phyloP scores from a whole-genome alignment of 2,113 vertebrate genomes.

The Sceloporus undulatus region DNA sequence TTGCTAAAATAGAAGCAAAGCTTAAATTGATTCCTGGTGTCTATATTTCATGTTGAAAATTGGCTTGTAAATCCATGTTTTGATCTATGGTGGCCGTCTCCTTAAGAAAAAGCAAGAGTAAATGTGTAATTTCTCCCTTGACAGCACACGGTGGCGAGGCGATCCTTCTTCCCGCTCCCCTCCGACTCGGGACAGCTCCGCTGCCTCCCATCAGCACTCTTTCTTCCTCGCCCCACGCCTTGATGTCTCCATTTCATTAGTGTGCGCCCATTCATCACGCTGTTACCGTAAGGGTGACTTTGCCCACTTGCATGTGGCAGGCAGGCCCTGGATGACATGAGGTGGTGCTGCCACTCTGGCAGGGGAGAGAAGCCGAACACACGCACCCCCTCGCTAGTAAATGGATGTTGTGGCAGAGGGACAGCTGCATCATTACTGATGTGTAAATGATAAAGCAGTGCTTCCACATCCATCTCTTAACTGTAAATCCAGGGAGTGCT shows the following conservation, averaged over 20 bases:
- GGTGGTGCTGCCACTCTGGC: conserved; percentile 69
- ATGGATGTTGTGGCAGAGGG: conserved; percentile 85
- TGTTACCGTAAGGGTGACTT: conserved; percentile 91
- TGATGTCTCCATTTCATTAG: conserved; percentile 99
- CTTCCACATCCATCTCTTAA: conserved; percentile 78
- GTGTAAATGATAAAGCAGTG: conserved; percentile 96
- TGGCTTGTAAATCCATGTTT: conserved; percentile 95
- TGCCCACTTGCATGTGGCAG: conserved; percentile 82
- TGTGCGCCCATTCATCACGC: conserved; percentile 94
- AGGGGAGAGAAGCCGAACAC: conserved; percentile 29
- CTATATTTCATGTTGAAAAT: conserved; percentile 99
- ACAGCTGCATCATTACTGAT: conserved; percentile 86
- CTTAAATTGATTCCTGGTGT: conserved; percentile 96
- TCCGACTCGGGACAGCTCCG: conserved; percentile 80
- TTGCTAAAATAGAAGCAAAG: conserved; percentile 84
- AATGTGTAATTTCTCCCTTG: conserved; percentile 99
- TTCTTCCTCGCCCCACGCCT: conserved; percentile 91
- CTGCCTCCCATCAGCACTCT: conserved; percentile 79
- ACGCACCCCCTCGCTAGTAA: conserved; percentile 58
- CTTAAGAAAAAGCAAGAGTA: conserved; percentile 99
- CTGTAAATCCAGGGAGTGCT: conserved; percentile 82
- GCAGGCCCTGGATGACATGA: conserved; percentile 64
- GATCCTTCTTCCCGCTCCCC: conserved; percentile 94
- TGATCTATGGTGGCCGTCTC: conserved; percentile 99
- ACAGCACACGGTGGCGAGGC: conserved; percentile 96